Conservation (phyloP, 2,113 vertebrate genomes). For the Marmota flaviventris region DNA sequence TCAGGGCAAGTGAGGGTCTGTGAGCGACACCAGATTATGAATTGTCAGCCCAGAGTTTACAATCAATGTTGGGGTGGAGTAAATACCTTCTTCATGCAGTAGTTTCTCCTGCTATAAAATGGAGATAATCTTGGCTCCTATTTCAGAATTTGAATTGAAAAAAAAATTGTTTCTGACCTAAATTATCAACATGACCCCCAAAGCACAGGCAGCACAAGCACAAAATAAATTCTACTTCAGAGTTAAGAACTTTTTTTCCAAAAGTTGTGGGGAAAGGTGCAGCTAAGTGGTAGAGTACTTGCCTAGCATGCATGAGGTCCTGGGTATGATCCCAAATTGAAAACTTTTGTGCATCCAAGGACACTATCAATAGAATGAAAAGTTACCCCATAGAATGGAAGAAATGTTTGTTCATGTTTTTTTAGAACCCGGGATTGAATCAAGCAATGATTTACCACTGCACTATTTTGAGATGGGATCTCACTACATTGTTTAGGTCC, state of each 20-base stretch:
- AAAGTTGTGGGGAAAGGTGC: too few relatives aligned
- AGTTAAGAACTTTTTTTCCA: not conserved
- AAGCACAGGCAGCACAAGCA: not conserved
- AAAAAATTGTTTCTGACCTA: not conserved
- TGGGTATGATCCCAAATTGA: not conserved
- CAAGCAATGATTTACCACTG: too few relatives aligned
- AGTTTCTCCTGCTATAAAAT: conserved; percentile 5
- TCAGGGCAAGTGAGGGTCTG: not conserved
- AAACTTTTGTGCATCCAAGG: conserved; percentile 1
- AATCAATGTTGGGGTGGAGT: not conserved
- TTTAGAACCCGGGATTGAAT: too few relatives aligned
- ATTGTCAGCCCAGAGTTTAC: not conserved
- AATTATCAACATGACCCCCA: not conserved
- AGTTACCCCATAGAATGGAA: not conserved
- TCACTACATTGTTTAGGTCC: too few relatives aligned
- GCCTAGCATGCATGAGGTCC: too few relatives aligned
- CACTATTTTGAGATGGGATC: too few relatives aligned
- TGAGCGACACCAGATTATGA: not conserved
- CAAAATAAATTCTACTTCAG: not conserved
- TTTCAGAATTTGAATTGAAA: not conserved
- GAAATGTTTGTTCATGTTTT: too few relatives aligned
- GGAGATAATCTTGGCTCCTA: conserved; percentile 21
- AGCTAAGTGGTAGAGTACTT: too few relatives aligned
- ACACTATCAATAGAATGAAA: not conserved
- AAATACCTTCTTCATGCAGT: not conserved